Evolutionary conservation across 2,113 vertebrate genomes (phyloP), one percentile per base, ranked within the genome.

Genomic region (Toxotes jaculatrix): DNA sequence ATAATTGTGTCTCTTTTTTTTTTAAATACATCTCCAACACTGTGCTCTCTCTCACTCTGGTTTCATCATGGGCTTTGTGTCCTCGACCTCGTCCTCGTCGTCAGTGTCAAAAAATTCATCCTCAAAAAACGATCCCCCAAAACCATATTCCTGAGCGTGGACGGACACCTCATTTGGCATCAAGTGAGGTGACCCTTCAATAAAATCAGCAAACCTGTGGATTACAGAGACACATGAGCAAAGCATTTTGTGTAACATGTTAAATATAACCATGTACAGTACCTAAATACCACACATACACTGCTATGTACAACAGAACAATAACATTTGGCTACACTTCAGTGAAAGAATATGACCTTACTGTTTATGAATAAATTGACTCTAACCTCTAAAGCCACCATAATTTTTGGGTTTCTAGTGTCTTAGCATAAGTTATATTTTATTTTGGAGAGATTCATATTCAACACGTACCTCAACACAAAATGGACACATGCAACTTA

Each of bases 121-220:
- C 31, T 98, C 95, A 3, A 96, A 85, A 85, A 95, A 93, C 3
- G 93, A 89, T 32, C 96, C 93, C 0, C 92, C 97, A 17, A 98
- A 88, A 13, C 96, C 96, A 0, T 97, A 99, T 51, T 99, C 97
- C 82, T 94, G 96, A 14, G 96, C 96, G 0, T 99, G 97, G 47
- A 96, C 90, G 0, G 96, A 97, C 65, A 95, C 94, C 84, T 99
- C 98, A 0, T 90, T 94, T 11, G 95, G 85, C 73, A 95, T 95
- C 79, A 99, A 82, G 16, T 99, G 98, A 12, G 89, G 95, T 16
- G 96, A 96, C 0, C 98, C 98, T 82, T 96, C 96, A 6, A 99
- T 87, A 53, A 99, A 99, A 56, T 98, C 97, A 31, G 98, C 98
- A 93, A 99, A 99, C 94, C 98, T 99, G 91, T 34, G 49, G 12